Percentiles rank a stretch among this genome's conserved stretches.
These are phyloP conservation scores for Enteromius mattozi DNA, from an alignment of 2,797 vertebrate genomes.

Conservation along the genomic window DNA sequence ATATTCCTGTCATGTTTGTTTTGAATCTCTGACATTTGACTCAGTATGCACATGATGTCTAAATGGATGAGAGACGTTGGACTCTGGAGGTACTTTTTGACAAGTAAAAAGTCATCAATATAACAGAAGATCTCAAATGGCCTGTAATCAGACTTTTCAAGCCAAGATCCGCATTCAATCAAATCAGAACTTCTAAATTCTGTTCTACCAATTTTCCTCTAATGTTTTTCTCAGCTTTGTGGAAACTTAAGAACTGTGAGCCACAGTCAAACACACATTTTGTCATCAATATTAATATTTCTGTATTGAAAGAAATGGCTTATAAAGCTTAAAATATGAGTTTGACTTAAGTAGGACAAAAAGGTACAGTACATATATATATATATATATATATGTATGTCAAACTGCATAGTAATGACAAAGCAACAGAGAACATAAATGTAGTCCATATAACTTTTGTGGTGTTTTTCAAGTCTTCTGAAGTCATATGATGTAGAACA, in stretches of 20 bases:
- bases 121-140: neutral
- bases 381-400: neutral
- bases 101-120: neutral
- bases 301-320: neutral
- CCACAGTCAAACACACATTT: neutral
- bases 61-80: conserved; percentile 5
- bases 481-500: neutral
- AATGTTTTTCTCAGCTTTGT: neutral
- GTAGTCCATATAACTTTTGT: neutral
- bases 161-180: neutral
- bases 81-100: neutral
- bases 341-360: neutral
- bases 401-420: neutral
- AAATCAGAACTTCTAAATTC: neutral
- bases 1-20: conserved; percentile 62
- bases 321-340: too few relatives aligned
- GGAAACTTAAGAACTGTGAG: neutral
- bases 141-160: neutral
- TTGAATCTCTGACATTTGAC: conserved; percentile 50
- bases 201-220: neutral
- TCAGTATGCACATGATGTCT: conserved; percentile 32
- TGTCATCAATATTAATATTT: neutral
- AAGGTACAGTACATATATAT: neutral
- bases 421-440: neutral
- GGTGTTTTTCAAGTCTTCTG: neutral